Evolutionary conservation across 2,888 invertebrate genomes (phyloP), one percentile per base, ranked within the genome.

Genomic region (Philereme transversata): DNA sequence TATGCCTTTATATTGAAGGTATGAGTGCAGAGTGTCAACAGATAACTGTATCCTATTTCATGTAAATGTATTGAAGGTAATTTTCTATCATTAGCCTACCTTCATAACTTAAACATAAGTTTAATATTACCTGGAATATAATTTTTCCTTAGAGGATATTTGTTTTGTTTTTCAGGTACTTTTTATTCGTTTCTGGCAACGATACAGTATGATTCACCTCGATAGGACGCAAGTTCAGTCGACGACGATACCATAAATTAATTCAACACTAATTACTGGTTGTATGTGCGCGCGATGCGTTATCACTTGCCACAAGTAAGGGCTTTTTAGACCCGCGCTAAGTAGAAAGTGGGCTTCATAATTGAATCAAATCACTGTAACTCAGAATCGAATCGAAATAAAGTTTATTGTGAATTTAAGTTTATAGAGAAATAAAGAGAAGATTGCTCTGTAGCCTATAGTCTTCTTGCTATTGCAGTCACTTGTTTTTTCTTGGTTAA

Each of bases 241-340:
- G 78, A 75, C 82, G 80, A 76, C 76, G 79, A 79, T 81, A 84
- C 86, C 81, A 84, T 86, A 83, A 83, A 86, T 87, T 85, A 84
- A 83, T 83, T 81, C 78, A 81, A 78, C 71, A 75, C 79, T 87
- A 86, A 87, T 85, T 87, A 80, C 78, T 77, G 69, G 70, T 70
- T 70, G 58, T 68, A 65, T 65, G 68, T 64, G 52, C 67, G 67
- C 69, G 67, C 69, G 64, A 67, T 65, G 67, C 62, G 68, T 52
- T 62, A 54, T 51, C 47, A 63, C 49, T 48, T 45, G 46, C 60
- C 56, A 34, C 11, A 38, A 52, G 5, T 38, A 22, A 44, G 55
- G 48, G 43, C 52, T 49, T 51, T 40, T 63, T 63, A 63, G 51
- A 51, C 33, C 43, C 38, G 4, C 43, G 10, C 53, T 60, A 60